These are phyloP conservation scores for Heterodera carotae DNA, from an alignment of 1,140 invertebrate species.

Conservation along the genomic window DNA sequence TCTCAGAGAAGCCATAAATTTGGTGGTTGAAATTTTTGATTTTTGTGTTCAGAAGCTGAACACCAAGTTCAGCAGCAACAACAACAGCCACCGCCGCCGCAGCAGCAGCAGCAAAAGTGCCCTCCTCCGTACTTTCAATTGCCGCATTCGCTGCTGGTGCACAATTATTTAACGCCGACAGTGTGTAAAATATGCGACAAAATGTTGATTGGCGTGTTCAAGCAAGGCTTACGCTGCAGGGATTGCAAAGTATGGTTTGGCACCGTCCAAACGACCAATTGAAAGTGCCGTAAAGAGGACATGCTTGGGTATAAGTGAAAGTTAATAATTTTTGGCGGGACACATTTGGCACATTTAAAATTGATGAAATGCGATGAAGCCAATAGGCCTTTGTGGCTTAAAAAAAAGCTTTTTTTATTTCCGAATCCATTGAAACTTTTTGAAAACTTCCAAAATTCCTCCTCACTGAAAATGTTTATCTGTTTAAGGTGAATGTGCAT, in stretches of 20 bases:
- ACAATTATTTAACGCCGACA: conserved; percentile 64
- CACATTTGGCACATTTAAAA: too few relatives aligned
- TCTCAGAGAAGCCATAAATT: too few relatives aligned
- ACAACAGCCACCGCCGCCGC: background rate
- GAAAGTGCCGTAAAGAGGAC: too few relatives aligned
- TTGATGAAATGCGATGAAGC: too few relatives aligned
- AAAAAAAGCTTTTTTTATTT: background rate
- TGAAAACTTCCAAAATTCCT: background rate
- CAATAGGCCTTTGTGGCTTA: background rate
- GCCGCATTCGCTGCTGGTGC: conserved; percentile 61
- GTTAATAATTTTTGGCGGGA: too few relatives aligned
- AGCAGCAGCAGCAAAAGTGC: background rate
- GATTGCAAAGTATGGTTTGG: conserved; percentile 63
- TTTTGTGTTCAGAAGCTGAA: too few relatives aligned
- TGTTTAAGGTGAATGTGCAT: conserved; percentile 64
- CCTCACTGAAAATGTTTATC: background rate
- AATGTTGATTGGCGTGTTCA: conserved; percentile 59
- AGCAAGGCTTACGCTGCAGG: conserved; percentile 62
- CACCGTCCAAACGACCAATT: too few relatives aligned
- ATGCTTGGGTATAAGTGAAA: too few relatives aligned
- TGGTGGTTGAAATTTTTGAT: too few relatives aligned
- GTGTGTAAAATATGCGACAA: conserved; percentile 66
- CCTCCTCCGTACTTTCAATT: conserved; percentile 40
- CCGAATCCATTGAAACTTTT: too few relatives aligned
- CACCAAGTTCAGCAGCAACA: background rate